phyloP scores from a whole-genome alignment of 2,113 vertebrate species.

The Scatophagus argus region DNA sequence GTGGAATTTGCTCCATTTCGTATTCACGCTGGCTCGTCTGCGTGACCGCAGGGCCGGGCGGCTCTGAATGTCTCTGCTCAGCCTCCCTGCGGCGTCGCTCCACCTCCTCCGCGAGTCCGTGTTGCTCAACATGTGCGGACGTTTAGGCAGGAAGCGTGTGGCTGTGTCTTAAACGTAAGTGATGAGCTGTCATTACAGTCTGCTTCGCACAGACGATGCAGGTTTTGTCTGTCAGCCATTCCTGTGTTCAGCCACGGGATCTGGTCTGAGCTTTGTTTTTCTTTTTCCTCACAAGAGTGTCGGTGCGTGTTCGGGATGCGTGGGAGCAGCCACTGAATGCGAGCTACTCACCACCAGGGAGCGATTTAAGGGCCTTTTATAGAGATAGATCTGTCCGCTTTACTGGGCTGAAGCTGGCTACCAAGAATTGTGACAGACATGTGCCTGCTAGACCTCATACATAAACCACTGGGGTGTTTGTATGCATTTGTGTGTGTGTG shows the following conservation, averaged over 20 bases:
- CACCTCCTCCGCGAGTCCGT: not conserved
- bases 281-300: conserved; percentile 52
- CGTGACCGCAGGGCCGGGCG: conserved; percentile 26
- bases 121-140: conserved; percentile 20
- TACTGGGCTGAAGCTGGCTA: conserved; percentile 77
- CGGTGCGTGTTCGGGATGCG: conserved; percentile 56
- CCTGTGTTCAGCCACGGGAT: conserved; percentile 32
- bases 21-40: conserved; percentile 20
- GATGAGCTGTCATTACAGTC: conserved; percentile 37
- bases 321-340: conserved; percentile 54
- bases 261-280: conserved; percentile 60
- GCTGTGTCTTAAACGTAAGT: conserved; percentile 52
- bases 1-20: conserved; percentile 38
- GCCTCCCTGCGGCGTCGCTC: conserved; percentile 11
- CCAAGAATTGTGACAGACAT: conserved; percentile 76
- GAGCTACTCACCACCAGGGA: conserved; percentile 71
- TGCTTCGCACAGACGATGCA: not conserved
- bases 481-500: conserved; percentile 56
- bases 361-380: conserved; percentile 80
- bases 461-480: conserved; percentile 78
- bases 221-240: conserved; percentile 37
- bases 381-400: conserved; percentile 75
- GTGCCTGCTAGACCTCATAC: conserved; percentile 75
- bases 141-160: conserved; percentile 10
- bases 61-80: conserved; percentile 43